Evolutionary conservation across 2,888 invertebrate genomes (phyloP), one percentile per base, ranked within the genome.

Genomic region (Adelphocoris suturalis): DNA sequence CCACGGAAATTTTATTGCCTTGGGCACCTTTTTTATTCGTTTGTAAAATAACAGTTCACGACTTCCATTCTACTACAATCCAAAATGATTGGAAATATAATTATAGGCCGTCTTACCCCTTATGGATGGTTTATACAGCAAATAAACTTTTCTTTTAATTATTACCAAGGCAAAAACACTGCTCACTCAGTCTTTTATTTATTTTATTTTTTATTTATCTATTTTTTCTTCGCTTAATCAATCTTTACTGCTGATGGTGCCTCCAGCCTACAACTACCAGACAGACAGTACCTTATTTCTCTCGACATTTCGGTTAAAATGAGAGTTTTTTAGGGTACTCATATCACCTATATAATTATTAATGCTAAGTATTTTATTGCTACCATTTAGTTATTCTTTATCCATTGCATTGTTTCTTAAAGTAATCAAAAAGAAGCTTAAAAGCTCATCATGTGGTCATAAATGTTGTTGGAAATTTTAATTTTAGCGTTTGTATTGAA

Each of bases 401-500:
- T 52, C 1, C 13, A 16, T 52, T 14, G 52, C 52, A 1, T 52
- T 52, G 3, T 23, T 68, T 68, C 13, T 19, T 23, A 5, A 23
- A 19, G 68, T 68, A 3, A 27, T 68, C 68, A 19, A 68, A 68
- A 68, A 68, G 68, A 68, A 68, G 68, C 68, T 68, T 23, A 19
- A 27, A 68, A 68, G 68, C 68, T 68, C 68, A 68, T 23, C 12
- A 23, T 23, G 12, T 23, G 23, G 23, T 23, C n/a, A 23, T 68
- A 23, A 68, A 68, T 68, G 19, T 68, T 19, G 68, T 23, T 68
- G 68, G 19, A 23, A 27, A 11, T 11, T 68, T 19, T 68, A 68
- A 68, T 68, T 68, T 19, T 68, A 68, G 19, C 68, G 19, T 68
- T 68, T 68, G 68, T 68, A 68, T 23, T 68, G 68, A 23, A 68